Evolutionary conservation across 2,113 vertebrate species (phyloP), one percentile per base, ranked within the genome.

Genomic region (Corapipo altera): DNA sequence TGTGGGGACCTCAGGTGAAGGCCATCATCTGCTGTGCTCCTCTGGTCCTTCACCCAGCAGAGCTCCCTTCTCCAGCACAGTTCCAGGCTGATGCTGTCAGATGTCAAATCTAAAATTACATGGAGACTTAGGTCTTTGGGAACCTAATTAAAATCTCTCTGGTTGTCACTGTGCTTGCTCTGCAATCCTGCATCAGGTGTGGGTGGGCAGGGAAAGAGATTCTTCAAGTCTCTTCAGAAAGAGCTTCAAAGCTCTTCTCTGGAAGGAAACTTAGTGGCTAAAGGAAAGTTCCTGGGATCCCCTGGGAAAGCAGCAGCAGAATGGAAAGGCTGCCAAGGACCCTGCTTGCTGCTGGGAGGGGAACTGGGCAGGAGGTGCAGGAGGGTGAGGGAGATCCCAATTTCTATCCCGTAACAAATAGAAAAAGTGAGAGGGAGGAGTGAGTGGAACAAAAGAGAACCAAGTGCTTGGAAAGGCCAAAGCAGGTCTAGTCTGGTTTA

Each of bases 181-280:
- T 11, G 41, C 44, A 14, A 4, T 22, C 3, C 6, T n/a, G 59
- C 24, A 48, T 44, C 44, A 1, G 6, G 0, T 6, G 21, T 0
- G 0, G 35, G 23, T 30, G 73, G 55, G n/a, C 59, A 58, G 57
- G 15, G 84, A 76, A 43, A 61, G 23, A 1, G 18, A 26, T 73
- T 59, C 62, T 57, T 70, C 54, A 54, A 12, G 44, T 26, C 49
- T 73, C 41, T 73, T 20, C 15, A 35, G 35, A 51, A 13, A 3
- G 37, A 74, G 16, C n/a, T 81, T 74, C 39, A 65, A 37, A 69
- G 49, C 17, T 27, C 11, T 80, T 33, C 48, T 74, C 37, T 71
- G 70, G 39, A 49, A 81, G 18, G 20, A 57, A 52, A 54, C 33
- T 6, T 66, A 12, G 8, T 71, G 61, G 22, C 51, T 58, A 9